phyloP scores from a whole-genome alignment of 2,797 vertebrate genomes.

The Tapirus indicus region DNA sequence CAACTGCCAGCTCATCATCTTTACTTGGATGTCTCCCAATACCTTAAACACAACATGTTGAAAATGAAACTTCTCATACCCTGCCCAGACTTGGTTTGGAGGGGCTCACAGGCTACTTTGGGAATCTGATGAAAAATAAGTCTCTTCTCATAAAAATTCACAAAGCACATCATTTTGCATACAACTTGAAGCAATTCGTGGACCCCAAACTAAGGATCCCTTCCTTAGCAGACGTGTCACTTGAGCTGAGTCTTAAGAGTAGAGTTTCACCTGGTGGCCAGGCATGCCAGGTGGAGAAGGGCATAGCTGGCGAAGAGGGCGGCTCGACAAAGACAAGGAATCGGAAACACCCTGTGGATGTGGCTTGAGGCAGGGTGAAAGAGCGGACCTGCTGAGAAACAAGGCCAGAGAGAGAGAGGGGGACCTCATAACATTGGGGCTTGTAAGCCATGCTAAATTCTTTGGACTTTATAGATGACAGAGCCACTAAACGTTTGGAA shows the following conservation, averaged over 20 bases:
- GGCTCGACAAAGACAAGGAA: background rate
- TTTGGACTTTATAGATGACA: background rate
- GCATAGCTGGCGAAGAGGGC: background rate
- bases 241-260: constrained; percentile 34
- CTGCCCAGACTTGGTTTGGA: background rate
- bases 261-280: background rate
- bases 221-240: background rate
- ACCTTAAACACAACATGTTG: background rate
- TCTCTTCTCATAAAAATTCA: constrained; percentile 1
- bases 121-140: background rate
- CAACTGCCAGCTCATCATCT: background rate
- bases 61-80: background rate
- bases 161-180: background rate
- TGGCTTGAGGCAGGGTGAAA: background rate
- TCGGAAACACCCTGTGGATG: background rate
- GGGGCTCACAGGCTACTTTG: background rate
- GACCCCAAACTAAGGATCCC: background rate
- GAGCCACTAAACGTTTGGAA: background rate
- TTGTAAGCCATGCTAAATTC: background rate
- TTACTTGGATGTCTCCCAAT: background rate
- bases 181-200: background rate
- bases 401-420: background rate
- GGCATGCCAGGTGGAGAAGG: constrained; percentile 1
- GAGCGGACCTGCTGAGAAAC: background rate
- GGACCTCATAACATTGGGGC: fast-evolving